A percentile compares a stretch with the other conserved stretches of the same genome.
Conservation (phyloP, 2,888 invertebrate genomes). For the Sthenelais limicola region DNA sequence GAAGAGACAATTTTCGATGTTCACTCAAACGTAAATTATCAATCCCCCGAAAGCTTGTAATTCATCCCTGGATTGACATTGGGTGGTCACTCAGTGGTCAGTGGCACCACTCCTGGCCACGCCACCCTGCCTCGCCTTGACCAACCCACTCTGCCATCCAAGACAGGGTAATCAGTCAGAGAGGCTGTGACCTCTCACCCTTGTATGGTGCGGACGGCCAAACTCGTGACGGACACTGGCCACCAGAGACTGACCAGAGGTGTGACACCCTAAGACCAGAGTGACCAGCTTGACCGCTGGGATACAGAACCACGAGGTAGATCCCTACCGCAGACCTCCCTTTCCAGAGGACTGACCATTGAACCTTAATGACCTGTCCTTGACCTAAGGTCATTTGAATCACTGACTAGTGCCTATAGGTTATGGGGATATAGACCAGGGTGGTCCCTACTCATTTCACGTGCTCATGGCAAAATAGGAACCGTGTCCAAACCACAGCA, state of each 20-base stretch:
- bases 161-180: constrained; percentile 32
- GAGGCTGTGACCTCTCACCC: constrained; percentile 34
- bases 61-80: not conserved
- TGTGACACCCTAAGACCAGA: too few relatives aligned
- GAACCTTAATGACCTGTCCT: not conserved
- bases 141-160: not conserved
- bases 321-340: constrained; percentile 3
- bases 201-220: not conserved
- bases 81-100: not conserved
- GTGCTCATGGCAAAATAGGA: not conserved
- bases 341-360: not conserved
- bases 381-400: constrained; percentile 34
- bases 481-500: constrained; percentile 14
- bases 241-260: constrained; percentile 8
- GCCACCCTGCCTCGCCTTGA: constrained; percentile 2
- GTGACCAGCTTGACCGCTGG: not conserved
- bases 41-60: constrained; percentile 6
- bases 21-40: constrained; percentile 15
- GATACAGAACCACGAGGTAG: not conserved
- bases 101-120: too few relatives aligned
- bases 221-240: constrained; percentile 27
- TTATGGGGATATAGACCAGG: constrained; percentile 26
- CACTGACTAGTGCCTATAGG: constrained; percentile 24
- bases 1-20: not conserved
- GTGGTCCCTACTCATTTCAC: constrained; percentile 33